Percentiles rank a stretch among this genome's conserved stretches.
phyloP scores from a whole-genome alignment of 2,797 vertebrate species.

The Anisognathus igniventris region DNA sequence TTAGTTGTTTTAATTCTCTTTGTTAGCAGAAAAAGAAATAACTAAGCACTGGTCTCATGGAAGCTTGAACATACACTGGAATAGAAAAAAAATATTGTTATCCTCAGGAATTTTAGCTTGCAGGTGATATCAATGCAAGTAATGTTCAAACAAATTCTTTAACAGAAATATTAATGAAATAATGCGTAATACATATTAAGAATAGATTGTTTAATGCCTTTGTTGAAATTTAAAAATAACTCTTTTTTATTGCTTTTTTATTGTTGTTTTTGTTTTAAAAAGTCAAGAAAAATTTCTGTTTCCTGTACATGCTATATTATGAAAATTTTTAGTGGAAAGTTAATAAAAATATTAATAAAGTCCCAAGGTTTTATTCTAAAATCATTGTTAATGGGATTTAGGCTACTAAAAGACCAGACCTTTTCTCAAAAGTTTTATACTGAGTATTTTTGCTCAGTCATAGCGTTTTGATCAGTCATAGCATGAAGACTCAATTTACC shows the following conservation, averaged over 20 bases:
- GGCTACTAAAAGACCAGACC: background rate
- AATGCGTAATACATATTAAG: background rate
- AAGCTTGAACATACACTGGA: background rate
- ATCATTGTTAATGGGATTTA: background rate
- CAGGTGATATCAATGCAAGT: background rate
- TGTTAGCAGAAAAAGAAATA: background rate
- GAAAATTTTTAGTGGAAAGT: background rate
- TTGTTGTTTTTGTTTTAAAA: background rate
- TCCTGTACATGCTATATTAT: background rate
- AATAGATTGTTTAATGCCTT: background rate
- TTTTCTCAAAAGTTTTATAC: background rate
- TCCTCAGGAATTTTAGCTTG: background rate
- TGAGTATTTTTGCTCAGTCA: background rate
- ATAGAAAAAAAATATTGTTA: background rate
- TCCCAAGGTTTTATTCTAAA: background rate
- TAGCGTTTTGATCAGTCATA: background rate
- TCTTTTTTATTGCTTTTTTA: background rate
- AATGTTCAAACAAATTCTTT: background rate
- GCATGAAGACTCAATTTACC: background rate
- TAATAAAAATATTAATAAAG: background rate
- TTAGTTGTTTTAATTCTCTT: background rate
- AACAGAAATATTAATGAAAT: background rate
- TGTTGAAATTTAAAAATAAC: background rate
- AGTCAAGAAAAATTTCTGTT: background rate
- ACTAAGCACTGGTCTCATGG: background rate